Base-by-base conservation (phyloP, 37 sponge, comb jelly and placozoan genomes). In the Beroe ovata region DNA sequence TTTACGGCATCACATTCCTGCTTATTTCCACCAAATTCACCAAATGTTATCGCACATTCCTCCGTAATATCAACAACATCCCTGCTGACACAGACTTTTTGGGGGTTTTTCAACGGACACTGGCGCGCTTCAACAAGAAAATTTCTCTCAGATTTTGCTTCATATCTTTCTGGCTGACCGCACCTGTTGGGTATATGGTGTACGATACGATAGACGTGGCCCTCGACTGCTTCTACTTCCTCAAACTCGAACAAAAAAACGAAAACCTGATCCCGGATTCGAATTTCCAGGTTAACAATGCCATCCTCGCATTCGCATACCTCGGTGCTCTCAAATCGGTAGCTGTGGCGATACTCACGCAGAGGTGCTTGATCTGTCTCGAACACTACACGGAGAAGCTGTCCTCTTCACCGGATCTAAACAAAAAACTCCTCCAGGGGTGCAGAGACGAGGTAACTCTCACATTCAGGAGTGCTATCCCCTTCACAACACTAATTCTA, bases 161-260 rank as follows among this genome's bases (percentile, higher is more conserved):
- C 16, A 33, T 33, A 2, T 8, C 34, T 34, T 34, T 14, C 69
- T 66, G 69, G 69, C 30, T 26, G 36, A 37, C 34, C 6, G 1
- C 34, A 1, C 69, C 69, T 2, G 69, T 66, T 29, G 69, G 32
- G 18, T 66, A 66, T 37, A 66, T 66, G 69, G 18, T 30, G 1
- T 66, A 66, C 69, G 69, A 66, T 30, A 29, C 32, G 25, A 18
- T 66, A 1, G 69, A 66, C 16, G 69, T 66, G 33, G 25, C 30
- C 16, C 16, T 66, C 2, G 69, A 66, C 16, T 32, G 25, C 35
- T 3, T 11, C 3, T 66, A 66, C 69, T 66, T 66, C 69, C 36
- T 34, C 69, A 66, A 66, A 16, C 36, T 66, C 0, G 69, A 66
- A 32, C 33, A 14, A 30, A 18, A 25, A 8, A 66, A 26, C 1